Evolutionary conservation across 64 coral and sea anemone genomes (phyloP).

Genomic region (Orbicella faveolata): DNA sequence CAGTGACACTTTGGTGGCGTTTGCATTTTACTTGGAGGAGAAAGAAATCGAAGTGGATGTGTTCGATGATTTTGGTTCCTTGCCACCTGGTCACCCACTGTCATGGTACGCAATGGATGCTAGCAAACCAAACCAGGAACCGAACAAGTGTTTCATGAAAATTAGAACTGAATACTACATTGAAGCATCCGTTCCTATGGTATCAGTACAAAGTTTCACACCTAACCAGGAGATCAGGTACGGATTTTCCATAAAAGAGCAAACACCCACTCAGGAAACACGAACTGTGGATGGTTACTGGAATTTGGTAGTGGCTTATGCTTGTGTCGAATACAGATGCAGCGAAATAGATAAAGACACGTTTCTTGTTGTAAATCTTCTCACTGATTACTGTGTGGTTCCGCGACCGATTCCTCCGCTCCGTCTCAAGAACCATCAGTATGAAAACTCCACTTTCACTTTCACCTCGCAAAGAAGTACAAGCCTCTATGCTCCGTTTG

Average conservation of each 20-base stretch:
- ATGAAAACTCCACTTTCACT: too few species aligned
- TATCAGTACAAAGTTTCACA: not conserved
- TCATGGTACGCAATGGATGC: not conserved
- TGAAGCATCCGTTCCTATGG: not conserved
- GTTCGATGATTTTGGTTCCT: not conserved
- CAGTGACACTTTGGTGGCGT: not conserved
- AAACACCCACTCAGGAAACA: not conserved
- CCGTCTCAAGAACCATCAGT: not conserved
- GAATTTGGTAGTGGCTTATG: not conserved
- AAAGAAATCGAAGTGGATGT: not conserved
- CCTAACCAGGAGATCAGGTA: not conserved
- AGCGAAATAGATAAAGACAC: not conserved
- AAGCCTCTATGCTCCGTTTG: not conserved
- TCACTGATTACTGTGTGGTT: not conserved
- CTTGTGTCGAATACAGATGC: not conserved
- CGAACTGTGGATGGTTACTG: not conserved
- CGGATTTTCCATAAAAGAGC: not conserved
- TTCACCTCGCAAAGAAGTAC: not conserved
- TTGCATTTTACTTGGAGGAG: not conserved
- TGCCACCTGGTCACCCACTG: not conserved
- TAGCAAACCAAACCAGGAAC: not conserved
- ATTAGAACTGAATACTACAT: not conserved
- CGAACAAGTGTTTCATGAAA: not conserved
- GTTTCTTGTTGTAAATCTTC: not conserved
- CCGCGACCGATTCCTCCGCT: not conserved